These are phyloP conservation scores for Drosophila pseudoananassae DNA, from an alignment of 1,140 invertebrate genomes.

Conservation along the genomic window DNA sequence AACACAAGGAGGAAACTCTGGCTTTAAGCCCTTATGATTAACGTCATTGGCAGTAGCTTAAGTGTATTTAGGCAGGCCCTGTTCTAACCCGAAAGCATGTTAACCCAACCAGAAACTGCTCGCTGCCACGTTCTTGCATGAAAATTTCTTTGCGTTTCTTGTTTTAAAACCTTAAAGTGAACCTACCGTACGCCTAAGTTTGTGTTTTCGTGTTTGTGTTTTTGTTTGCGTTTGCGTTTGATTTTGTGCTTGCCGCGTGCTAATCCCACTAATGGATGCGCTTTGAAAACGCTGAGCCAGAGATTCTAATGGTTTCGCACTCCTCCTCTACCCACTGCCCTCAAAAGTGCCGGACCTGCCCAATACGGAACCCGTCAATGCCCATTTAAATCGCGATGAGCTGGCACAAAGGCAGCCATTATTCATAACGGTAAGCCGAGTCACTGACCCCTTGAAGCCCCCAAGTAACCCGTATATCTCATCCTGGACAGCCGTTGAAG, in stretches of 20 bases:
- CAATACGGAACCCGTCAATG: slow-evolving; percentile 83
- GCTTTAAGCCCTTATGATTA: slow-evolving; percentile 25
- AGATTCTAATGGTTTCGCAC: slow-evolving; percentile 65
- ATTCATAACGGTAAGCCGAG: slow-evolving; percentile 88
- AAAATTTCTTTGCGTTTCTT: slow-evolving; percentile 23
- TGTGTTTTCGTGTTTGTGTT: slow-evolving; percentile 15
- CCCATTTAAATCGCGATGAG: slow-evolving; percentile 80
- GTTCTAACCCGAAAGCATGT: slow-evolving; percentile 20
- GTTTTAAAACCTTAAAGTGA: slow-evolving; percentile 36
- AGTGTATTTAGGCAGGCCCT: slow-evolving; percentile 19
- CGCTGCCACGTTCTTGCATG: slow-evolving; percentile 38
- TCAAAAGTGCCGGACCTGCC: slow-evolving; percentile 72
- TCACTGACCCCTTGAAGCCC: slow-evolving; percentile 51
- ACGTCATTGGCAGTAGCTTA: slow-evolving; percentile 23
- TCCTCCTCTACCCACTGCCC: not conserved
- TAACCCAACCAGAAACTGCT: slow-evolving; percentile 17
- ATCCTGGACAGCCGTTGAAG: slow-evolving; percentile 86
- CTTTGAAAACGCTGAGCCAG: slow-evolving; percentile 51
- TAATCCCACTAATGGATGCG: slow-evolving; percentile 76
- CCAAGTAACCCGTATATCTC: slow-evolving; percentile 46
- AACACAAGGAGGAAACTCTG: not conserved
- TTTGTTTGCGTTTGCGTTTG: slow-evolving; percentile 20
- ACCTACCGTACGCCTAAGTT: slow-evolving; percentile 22
- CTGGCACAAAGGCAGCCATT: slow-evolving; percentile 87
- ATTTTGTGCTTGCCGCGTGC: slow-evolving; percentile 44